phyloP scores from a whole-genome alignment of 1,140 invertebrate genomes.

The Globodera ellingtonae region DNA sequence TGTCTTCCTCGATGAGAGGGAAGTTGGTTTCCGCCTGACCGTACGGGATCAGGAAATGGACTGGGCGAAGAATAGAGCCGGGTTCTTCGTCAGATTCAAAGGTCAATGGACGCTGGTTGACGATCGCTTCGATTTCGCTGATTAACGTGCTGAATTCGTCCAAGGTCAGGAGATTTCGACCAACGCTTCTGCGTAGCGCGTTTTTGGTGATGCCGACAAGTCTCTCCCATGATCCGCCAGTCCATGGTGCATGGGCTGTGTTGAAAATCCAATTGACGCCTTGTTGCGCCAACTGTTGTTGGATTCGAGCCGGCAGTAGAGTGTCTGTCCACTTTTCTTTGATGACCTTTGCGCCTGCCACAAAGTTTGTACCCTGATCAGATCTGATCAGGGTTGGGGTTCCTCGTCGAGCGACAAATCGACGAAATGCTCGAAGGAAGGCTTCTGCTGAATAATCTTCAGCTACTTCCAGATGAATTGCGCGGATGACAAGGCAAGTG shows the following conservation, averaged over 20 bases:
- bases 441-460: slow-evolving; percentile 10
- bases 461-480: slow-evolving; percentile 15
- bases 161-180: neutral
- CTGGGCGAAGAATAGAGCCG: too few relatives aligned
- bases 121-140: neutral
- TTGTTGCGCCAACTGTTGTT: neutral
- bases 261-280: slow-evolving; percentile 13
- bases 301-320: neutral
- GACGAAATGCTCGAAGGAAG: slow-evolving; percentile 3
- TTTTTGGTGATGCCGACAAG: neutral
- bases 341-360: neutral
- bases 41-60: neutral
- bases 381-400: neutral
- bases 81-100: neutral
- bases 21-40: neutral
- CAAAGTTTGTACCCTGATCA: slow-evolving; percentile 26
- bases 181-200: neutral
- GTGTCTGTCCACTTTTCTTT: neutral
- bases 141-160: slow-evolving; percentile 8
- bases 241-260: slow-evolving; percentile 9
- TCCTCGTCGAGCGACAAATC: slow-evolving; percentile 2
- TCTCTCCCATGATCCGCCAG: neutral
- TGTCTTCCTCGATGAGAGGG: neutral
- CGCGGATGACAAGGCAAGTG: slow-evolving; percentile 16
- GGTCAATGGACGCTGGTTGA: slow-evolving; percentile 5